A percentile compares a stretch with the other conserved stretches of the same genome.
Evolutionary conservation across 2,888 invertebrate species (phyloP).

Genomic region (Noctua fimbriata): DNA sequence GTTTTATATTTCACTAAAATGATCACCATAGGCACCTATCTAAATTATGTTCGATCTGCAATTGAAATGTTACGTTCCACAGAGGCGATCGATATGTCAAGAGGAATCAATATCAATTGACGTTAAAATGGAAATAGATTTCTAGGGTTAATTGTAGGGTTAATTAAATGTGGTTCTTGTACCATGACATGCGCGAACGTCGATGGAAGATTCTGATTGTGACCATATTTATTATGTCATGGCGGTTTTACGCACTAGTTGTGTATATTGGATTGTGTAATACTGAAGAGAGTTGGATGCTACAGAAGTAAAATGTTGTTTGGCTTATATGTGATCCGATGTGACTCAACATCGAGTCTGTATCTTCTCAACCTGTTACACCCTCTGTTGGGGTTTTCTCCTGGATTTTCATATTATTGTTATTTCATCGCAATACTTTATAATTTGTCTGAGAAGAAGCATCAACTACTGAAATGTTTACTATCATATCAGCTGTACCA

Average conservation of each 20-base stretch:
- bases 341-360: too few relatives aligned
- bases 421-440: too few relatives aligned
- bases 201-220: conserved; percentile 50
- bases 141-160: conserved; percentile 55
- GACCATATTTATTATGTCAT: conserved; percentile 18
- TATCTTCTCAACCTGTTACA: too few relatives aligned
- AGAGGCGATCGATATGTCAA: conserved; percentile 52
- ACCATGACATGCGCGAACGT: conserved; percentile 41
- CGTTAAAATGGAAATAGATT: conserved; percentile 58
- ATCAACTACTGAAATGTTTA: not conserved
- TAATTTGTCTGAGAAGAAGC: too few relatives aligned
- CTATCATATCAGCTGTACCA: not conserved
- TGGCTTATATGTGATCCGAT: not conserved
- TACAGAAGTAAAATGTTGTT: not conserved
- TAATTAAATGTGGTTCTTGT: conserved; percentile 55
- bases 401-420: too few relatives aligned
- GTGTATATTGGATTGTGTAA: not conserved
- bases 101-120: conserved; percentile 59
- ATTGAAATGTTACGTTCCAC: conserved; percentile 52
- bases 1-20: not conserved
- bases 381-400: not conserved
- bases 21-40: not conserved
- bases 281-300: not conserved
- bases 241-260: not conserved
- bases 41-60: conserved; percentile 29